Evolutionary conservation across 2,797 vertebrate genomes (phyloP).

Genomic region (Aythya fuligula): DNA sequence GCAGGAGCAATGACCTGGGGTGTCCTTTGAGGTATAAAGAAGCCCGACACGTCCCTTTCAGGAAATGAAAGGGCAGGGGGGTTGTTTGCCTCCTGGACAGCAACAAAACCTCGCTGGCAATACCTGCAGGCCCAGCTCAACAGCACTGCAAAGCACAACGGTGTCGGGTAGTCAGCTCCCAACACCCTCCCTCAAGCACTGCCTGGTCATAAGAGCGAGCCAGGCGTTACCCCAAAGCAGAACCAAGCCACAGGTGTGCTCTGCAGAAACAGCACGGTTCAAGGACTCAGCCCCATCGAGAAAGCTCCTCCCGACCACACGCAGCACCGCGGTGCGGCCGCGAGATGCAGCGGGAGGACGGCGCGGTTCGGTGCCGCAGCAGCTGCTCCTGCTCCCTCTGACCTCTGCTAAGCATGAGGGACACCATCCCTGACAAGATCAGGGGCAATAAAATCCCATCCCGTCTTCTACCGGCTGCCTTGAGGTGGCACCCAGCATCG

Average conservation of each 20-base stretch:
- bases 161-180: fast-evolving
- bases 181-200: background rate
- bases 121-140: background rate
- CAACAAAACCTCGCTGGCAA: background rate
- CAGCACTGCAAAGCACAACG: background rate
- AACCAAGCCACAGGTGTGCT: no score
- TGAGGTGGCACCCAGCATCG: background rate
- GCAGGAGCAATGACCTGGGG: background rate
- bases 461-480: background rate
- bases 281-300: background rate
- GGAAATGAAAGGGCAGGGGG: background rate
- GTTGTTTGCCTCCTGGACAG: background rate
- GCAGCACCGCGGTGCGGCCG: fast-evolving
- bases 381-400: background rate
- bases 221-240: background rate
- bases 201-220: background rate
- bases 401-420: background rate
- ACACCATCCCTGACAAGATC: background rate
- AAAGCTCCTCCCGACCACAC: fast-evolving
- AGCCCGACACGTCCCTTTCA: background rate
- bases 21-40: background rate
- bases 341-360: background rate
- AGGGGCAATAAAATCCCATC: background rate
- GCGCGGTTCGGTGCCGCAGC: fast-evolving
- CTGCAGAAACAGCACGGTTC: no score